phyloP scores from a whole-genome alignment of 2,888 invertebrate species.

The Holacanthella duospinosa region DNA sequence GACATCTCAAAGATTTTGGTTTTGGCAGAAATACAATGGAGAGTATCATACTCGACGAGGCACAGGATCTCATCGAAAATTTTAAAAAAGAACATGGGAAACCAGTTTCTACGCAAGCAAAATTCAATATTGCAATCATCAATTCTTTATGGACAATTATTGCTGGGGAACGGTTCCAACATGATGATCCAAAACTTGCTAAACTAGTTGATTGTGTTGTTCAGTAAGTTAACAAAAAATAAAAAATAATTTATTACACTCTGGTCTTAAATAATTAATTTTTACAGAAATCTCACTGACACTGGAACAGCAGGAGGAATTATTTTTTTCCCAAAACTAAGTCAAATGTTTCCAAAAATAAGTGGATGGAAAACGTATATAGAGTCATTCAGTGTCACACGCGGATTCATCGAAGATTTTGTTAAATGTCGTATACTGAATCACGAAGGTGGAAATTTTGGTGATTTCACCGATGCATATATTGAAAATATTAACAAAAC shows the following conservation, averaged over 20 bases:
- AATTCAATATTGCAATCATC: slow-evolving; percentile 20
- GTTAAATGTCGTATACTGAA: slow-evolving; percentile 1
- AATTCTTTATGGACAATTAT: slow-evolving; percentile 22
- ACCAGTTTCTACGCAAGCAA: slow-evolving; percentile 14
- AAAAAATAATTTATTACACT: background rate
- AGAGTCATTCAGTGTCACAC: background rate
- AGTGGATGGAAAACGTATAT: slow-evolving; percentile 11
- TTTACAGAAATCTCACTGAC: background rate
- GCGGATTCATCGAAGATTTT: slow-evolving; percentile 9
- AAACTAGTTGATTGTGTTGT: slow-evolving; percentile 8
- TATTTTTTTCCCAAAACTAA: slow-evolving; percentile 18
- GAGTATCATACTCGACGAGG: slow-evolving; percentile 16
- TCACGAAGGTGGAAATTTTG: slow-evolving; percentile 8
- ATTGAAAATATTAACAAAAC: slow-evolving; percentile 18
- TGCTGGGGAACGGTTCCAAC: slow-evolving; percentile 17
- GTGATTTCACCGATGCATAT: slow-evolving; percentile 18
- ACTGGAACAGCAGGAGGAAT: slow-evolving; percentile 6
- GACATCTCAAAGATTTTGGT: no score
- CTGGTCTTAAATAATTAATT: background rate
- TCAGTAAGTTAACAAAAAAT: slow-evolving; percentile 13
- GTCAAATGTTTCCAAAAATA: slow-evolving; percentile 4
- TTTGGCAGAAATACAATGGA: no score
- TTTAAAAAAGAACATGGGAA: slow-evolving; percentile 10
- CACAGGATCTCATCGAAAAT: slow-evolving; percentile 11
- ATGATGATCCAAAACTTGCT: slow-evolving; percentile 17